phyloP scores from a whole-genome alignment of 2,113 vertebrate genomes.

The Pan paniscus region DNA sequence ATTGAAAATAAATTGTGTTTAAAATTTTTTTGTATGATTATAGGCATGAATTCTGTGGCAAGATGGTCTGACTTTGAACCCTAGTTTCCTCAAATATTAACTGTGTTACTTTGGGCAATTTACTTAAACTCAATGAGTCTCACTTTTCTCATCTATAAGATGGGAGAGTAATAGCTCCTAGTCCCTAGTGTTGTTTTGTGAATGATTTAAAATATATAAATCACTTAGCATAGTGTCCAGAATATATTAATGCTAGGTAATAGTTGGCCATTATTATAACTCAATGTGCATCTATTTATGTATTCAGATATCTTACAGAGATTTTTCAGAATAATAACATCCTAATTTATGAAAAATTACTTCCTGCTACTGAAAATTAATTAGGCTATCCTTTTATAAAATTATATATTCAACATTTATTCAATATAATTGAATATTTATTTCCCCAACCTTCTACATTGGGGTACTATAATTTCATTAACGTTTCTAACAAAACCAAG shows the following conservation, averaged over 20 bases:
- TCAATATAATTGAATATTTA: neutral
- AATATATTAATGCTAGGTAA: neutral
- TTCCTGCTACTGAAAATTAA: neutral
- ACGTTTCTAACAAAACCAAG: neutral
- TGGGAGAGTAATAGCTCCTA: neutral
- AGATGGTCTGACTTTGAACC: neutral
- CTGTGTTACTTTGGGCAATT: neutral
- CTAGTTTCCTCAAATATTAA: neutral
- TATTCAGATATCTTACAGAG: neutral
- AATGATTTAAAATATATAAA: neutral
- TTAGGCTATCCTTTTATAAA: neutral
- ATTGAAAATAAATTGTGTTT: neutral
- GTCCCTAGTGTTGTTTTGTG: neutral
- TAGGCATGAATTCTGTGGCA: neutral
- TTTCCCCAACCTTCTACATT: neutral
- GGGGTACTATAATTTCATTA: neutral
- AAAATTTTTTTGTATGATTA: neutral
- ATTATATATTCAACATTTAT: slow-evolving; percentile 20
- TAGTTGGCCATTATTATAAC: neutral
- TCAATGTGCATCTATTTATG: slow-evolving; percentile 16
- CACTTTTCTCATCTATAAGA: neutral
- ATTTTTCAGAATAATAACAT: slow-evolving; percentile 14
- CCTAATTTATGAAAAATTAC: slow-evolving; percentile 18
- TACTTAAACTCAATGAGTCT: neutral
- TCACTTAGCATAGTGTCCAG: neutral